Conservation (phyloP, 2,888 invertebrate species). For the Athripsodes cinereus region DNA sequence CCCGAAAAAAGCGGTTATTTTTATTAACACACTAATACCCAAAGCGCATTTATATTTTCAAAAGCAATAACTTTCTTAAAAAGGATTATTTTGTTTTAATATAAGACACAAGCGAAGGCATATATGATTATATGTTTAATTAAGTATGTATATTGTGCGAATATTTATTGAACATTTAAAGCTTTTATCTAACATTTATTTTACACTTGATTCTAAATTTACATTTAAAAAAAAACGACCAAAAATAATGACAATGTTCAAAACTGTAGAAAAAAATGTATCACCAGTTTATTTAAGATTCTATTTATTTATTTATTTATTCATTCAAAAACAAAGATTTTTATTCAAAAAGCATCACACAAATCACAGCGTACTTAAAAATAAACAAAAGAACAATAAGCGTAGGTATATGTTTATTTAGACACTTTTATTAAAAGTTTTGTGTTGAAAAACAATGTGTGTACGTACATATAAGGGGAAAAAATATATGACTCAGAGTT, state of each 20-base stretch:
- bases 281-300: no score
- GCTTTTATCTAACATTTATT: constrained; percentile 8
- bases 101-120: constrained; percentile 27
- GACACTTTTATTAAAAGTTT: no score
- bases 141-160: constrained; percentile 8
- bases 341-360: background rate
- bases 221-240: no score
- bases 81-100: background rate
- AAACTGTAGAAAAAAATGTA: no score
- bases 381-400: background rate
- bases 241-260: no score
- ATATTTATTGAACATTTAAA: constrained; percentile 16
- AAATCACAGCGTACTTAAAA: background rate
- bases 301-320: background rate
- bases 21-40: no score
- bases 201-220: background rate
- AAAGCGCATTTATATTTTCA: no score
- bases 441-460: background rate
- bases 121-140: background rate
- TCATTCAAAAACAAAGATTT: background rate
- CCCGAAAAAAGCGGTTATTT: no score
- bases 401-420: background rate
- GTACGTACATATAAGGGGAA: background rate
- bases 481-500: background rate
- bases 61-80: background rate